phyloP scores from a whole-genome alignment of 2,888 invertebrate genomes.

The Macrosoma leucophasiata region DNA sequence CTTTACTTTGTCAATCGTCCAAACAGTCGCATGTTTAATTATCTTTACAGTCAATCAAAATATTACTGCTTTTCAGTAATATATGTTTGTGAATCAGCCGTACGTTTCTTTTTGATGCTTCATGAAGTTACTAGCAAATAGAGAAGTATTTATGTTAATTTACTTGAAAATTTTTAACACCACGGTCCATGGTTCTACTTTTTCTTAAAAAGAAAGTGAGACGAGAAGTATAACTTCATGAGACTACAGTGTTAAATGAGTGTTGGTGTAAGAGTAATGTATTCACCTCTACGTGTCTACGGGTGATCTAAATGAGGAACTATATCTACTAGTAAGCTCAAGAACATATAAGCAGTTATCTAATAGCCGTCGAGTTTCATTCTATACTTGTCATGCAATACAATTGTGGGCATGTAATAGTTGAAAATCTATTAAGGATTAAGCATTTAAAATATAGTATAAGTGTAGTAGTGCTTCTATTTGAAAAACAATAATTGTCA shows the following conservation, averaged over 20 bases:
- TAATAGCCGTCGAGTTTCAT: too few relatives aligned
- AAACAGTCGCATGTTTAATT: too few relatives aligned
- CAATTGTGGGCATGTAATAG: not conserved
- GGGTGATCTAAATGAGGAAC: conserved; percentile 4
- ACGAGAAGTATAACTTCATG: conserved; percentile 9
- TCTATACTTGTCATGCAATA: too few relatives aligned
- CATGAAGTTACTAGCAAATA: conserved; percentile 26
- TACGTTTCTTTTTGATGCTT: conserved; percentile 23
- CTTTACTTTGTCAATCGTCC: too few relatives aligned
- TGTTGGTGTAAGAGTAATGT: conserved; percentile 1
- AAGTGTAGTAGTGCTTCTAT: too few relatives aligned
- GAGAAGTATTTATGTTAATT: conserved; percentile 2
- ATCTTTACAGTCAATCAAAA: too few relatives aligned
- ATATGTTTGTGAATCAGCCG: conserved; percentile 33
- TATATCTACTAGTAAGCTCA: conserved; percentile 5
- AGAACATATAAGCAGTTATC: conserved; percentile 5
- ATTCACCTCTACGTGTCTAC: conserved; percentile 6
- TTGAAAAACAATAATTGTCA: too few relatives aligned
- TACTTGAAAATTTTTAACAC: too few relatives aligned
- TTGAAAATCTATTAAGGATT: too few relatives aligned
- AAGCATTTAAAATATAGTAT: too few relatives aligned
- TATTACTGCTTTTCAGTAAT: too few relatives aligned
- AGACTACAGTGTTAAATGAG: conserved; percentile 4
- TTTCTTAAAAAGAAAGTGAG: not conserved
- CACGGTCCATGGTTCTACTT: too few relatives aligned